Percentiles rank a stretch among this genome's conserved stretches.
phyloP scores from a whole-genome alignment of 1,140 invertebrate species.

The Micrasema minimum region DNA sequence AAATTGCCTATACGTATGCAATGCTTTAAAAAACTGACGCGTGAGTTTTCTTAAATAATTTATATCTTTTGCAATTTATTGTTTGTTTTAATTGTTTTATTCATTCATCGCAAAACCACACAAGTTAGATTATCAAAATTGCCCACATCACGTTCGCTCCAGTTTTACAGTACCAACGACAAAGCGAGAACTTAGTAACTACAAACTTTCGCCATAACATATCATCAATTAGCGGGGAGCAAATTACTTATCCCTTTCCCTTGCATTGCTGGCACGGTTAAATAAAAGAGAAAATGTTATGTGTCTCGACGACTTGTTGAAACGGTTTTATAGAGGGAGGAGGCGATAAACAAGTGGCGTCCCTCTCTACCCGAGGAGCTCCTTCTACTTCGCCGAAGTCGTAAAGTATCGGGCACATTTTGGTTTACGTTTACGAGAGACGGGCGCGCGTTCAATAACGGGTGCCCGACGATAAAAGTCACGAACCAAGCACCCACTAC shows the following conservation, averaged over 20 bases:
- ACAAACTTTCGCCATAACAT: too few species aligned
- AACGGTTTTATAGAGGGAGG: not conserved
- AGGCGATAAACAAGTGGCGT: slow-evolving; percentile 33
- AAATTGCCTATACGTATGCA: too few species aligned
- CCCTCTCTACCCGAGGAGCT: slow-evolving; percentile 58
- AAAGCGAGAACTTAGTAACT: not conserved
- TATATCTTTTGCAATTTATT: too few species aligned
- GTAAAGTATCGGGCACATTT: slow-evolving; percentile 68
- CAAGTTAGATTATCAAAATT: too few species aligned
- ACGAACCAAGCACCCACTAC: slow-evolving; percentile 55
- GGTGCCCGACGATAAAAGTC: slow-evolving; percentile 60
- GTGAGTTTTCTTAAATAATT: too few species aligned
- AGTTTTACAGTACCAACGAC: not conserved
- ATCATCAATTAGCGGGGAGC: slow-evolving; percentile 24
- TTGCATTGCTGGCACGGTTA: slow-evolving; percentile 56
- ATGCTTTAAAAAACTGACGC: too few species aligned
- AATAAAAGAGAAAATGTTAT: slow-evolving; percentile 49
- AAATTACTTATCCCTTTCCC: slow-evolving; percentile 63
- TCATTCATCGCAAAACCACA: too few species aligned
- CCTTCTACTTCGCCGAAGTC: slow-evolving; percentile 58
- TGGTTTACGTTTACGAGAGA: slow-evolving; percentile 58
- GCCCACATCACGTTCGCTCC: not conserved
- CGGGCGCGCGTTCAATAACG: slow-evolving; percentile 52
- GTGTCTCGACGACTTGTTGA: slow-evolving; percentile 15
- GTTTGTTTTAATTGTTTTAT: too few species aligned